Evolutionary conservation across 2,888 invertebrate species (phyloP).

Genomic region (Perizoma flavofasciatum): DNA sequence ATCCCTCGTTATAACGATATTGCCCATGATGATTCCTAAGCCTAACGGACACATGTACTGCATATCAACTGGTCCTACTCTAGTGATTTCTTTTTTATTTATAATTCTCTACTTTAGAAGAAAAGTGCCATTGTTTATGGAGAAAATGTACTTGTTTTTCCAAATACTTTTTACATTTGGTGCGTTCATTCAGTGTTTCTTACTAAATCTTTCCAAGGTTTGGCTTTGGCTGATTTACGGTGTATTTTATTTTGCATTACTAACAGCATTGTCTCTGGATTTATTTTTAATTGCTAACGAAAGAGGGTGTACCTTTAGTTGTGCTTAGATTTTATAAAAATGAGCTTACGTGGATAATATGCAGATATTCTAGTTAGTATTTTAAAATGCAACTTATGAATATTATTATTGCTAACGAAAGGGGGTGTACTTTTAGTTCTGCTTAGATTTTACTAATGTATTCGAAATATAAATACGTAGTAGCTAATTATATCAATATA

Average conservation of each 20-base stretch:
- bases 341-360: no score
- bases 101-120: conserved; percentile 69
- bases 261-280: conserved; percentile 67
- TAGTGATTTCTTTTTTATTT: conserved; percentile 72
- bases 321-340: conserved; percentile 54
- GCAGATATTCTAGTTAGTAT: no score
- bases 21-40: conserved; percentile 61
- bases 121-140: conserved; percentile 76
- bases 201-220: conserved; percentile 68
- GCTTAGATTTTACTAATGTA: conserved; percentile 49
- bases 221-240: conserved; percentile 77
- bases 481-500: neutral
- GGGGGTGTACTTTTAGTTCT: conserved; percentile 79
- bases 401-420: conserved; percentile 73
- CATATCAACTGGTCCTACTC: conserved; percentile 73
- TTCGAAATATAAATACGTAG: neutral
- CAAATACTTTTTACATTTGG: conserved; percentile 79
- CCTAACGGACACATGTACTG: conserved; percentile 79
- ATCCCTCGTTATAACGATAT: conserved; percentile 60
- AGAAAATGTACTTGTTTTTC: conserved; percentile 79
- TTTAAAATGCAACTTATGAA: no score
- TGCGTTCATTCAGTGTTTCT: conserved; percentile 75
- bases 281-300: conserved; percentile 76
- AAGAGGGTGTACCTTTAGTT: conserved; percentile 79
- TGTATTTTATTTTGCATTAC: conserved; percentile 67